Percentiles rank a stretch among this genome's conserved stretches.
These are phyloP conservation scores for Cynoglossus semilaevis DNA, from an alignment of 2,113 vertebrate genomes.

Conservation along the genomic window DNA sequence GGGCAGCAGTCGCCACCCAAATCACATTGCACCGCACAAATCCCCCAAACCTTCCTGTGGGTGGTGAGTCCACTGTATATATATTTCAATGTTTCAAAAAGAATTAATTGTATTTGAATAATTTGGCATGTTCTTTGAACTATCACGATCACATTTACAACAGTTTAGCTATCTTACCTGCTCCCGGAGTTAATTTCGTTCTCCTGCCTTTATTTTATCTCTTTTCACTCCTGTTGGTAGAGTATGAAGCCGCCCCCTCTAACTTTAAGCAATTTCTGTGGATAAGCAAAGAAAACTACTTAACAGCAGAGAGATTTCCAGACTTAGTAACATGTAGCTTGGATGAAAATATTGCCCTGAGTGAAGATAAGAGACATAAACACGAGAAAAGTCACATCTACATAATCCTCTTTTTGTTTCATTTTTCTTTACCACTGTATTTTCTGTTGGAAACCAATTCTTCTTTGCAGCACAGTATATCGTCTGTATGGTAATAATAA, in stretches of 20 bases:
- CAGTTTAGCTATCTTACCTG: too few species aligned
- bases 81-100: too few species aligned
- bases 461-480: constrained; percentile 59
- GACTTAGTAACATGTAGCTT: constrained; percentile 51
- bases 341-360: constrained; percentile 69
- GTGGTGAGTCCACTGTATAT: too few species aligned
- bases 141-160: too few species aligned
- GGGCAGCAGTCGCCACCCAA: too few species aligned
- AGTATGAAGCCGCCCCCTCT: constrained; percentile 45
- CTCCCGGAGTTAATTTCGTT: too few species aligned
- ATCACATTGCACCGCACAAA: too few species aligned
- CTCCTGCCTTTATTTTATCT: too few species aligned
- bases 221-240: constrained; percentile 18
- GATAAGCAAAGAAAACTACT: constrained; percentile 42
- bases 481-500: constrained; percentile 80
- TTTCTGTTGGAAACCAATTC: constrained; percentile 69
- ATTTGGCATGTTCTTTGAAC: too few species aligned
- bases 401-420: constrained; percentile 68
- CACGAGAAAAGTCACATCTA: constrained; percentile 54
- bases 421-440: constrained; percentile 54
- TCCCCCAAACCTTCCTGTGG: too few species aligned
- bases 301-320: constrained; percentile 19
- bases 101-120: too few species aligned
- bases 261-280: constrained; percentile 23
- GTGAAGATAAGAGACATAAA: constrained; percentile 69